Evolutionary conservation across 2,888 invertebrate species (phyloP), one percentile per base, ranked within the genome.

Genomic region (Dicycla oo): DNA sequence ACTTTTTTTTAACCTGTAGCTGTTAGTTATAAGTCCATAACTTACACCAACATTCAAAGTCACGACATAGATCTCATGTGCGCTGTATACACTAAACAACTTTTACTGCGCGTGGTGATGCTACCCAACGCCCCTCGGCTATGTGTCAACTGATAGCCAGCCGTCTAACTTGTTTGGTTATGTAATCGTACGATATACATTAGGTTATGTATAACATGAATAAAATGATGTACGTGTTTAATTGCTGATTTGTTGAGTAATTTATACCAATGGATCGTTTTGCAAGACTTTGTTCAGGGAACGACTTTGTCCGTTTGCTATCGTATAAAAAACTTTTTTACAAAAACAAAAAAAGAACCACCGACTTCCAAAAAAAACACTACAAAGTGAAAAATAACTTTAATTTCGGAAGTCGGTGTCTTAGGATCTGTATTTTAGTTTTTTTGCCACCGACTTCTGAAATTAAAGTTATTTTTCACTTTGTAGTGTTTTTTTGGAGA

Each of bases 51-150:
- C 43, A 13, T 23, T 51, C 13, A 43, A 43, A 85, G 84, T 88
- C 88, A 88, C 88, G 89, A 89, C 78, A 83, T 81, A 75, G 78
- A 84, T 83, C 76, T 77, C 79, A 81, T 85, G 81, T 69, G 69
- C 69, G 72, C 65, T 81, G 80, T 85, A 82, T 87, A 81, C 77
- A 67, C 79, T 80, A 86, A 86, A 86, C 88, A 88, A 89, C 89
- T 89, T 89, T 89, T 89, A 89, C 89, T 82, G 86, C 81, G 87
- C 88, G 80, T 77, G 43, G 72, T 20, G 63, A 79, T 70, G 73
- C 75, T 78, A 80, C 79, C 67, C 80, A 60, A 45, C 43, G 79
- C 76, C 82, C 76, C 75, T 61, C 40, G 74, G 61, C 70, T 71
- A 63, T 74, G 65, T 86, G 86, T 86, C 86, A 86, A 83, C 84